Evolutionary conservation across 2,888 invertebrate species (phyloP).

Genomic region (Vesta saturnalis): DNA sequence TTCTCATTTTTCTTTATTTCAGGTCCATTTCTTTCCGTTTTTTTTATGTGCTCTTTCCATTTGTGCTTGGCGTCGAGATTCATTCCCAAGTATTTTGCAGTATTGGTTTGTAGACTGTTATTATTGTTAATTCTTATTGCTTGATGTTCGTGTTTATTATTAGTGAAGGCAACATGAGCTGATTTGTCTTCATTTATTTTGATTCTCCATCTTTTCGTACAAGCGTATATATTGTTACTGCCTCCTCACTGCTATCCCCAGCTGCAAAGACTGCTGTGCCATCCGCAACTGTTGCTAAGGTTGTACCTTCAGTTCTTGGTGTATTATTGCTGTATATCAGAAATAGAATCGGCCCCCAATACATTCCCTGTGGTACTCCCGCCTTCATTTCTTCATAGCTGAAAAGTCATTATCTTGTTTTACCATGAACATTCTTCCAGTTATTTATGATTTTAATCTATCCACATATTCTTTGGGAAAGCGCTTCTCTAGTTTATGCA

Average conservation of each 20-base stretch:
- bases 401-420: slow-evolving; percentile 18
- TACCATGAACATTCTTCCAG: slow-evolving; percentile 12
- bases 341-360: slow-evolving; percentile 8
- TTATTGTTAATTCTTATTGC: neutral
- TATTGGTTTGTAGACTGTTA: neutral
- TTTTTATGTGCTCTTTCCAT: slow-evolving; percentile 1
- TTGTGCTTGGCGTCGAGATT: slow-evolving; percentile 8
- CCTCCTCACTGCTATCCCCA: slow-evolving; percentile 14
- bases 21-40: slow-evolving; percentile 2
- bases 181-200: slow-evolving; percentile 19
- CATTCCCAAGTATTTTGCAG: neutral
- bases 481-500: too few species aligned
- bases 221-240: slow-evolving; percentile 7
- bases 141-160: neutral
- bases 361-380: slow-evolving; percentile 15
- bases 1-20: neutral
- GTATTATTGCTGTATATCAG: slow-evolving; percentile 18
- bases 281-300: slow-evolving; percentile 16
- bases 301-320: too few species aligned
- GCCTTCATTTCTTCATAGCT: slow-evolving; percentile 7
- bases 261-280: slow-evolving; percentile 10
- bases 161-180: slow-evolving; percentile 2
- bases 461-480: slow-evolving; percentile 2
- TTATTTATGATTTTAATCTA: too few species aligned
- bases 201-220: slow-evolving; percentile 10